A percentile compares a stretch with the other conserved stretches of the same genome.
These are phyloP conservation scores for Helicoverpa armigera DNA, from an alignment of 1,140 invertebrate genomes.

Conservation along the genomic window DNA sequence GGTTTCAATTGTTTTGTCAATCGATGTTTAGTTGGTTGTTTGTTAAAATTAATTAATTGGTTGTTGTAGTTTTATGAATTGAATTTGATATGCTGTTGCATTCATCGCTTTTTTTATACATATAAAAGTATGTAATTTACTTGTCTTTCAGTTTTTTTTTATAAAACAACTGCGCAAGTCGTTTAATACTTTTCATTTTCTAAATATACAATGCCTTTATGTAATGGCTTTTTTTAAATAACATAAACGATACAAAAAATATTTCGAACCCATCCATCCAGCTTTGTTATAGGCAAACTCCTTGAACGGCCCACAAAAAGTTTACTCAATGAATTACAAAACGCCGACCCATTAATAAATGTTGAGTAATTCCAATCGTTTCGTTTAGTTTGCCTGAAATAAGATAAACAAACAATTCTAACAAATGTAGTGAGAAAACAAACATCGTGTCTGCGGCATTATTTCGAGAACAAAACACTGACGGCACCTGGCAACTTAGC, in stretches of 20 bases:
- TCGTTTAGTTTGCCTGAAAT: background rate
- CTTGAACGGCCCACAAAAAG: background rate
- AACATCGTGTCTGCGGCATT: slow-evolving; percentile 41
- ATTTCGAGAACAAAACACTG: slow-evolving; percentile 49
- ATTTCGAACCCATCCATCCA: too few species aligned
- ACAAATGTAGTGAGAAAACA: slow-evolving; percentile 38
- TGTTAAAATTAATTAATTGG: background rate
- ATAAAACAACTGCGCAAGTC: too few species aligned
- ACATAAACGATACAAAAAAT: too few species aligned
- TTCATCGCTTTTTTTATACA: too few species aligned
- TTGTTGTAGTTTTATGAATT: background rate
- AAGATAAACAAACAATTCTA: slow-evolving; percentile 43
- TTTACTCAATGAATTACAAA: slow-evolving; percentile 35
- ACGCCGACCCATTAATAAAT: slow-evolving; percentile 21
- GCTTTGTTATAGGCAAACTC: background rate
- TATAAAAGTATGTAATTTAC: too few species aligned
- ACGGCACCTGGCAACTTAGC: slow-evolving; percentile 58
- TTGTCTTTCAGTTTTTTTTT: too few species aligned
- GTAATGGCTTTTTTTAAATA: too few species aligned
- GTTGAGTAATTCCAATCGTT: slow-evolving; percentile 28
- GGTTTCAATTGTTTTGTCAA: slow-evolving; percentile 24
- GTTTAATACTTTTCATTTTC: too few species aligned
- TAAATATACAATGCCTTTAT: too few species aligned
- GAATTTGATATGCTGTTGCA: background rate
- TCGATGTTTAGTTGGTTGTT: background rate